Evolutionary conservation across 2,888 invertebrate genomes (phyloP).

Genomic region (Meloe dianella): DNA sequence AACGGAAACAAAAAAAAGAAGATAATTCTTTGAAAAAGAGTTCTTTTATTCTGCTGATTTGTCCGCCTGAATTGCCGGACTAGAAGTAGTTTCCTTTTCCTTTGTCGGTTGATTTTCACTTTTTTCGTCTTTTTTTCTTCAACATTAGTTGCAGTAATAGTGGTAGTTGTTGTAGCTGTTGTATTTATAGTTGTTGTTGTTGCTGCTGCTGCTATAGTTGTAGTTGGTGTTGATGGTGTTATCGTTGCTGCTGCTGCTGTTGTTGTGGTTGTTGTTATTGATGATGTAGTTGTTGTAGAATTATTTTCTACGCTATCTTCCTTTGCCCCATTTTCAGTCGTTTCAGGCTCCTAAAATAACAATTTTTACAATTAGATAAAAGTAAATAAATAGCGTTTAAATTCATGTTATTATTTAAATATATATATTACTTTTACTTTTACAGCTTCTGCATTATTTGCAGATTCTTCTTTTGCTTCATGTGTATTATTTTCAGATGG

Average conservation of each 20-base stretch:
- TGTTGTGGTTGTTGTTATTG: conserved; percentile 39
- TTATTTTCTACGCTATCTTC: conserved; percentile 51
- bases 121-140: conserved; percentile 49
- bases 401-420: too few species aligned
- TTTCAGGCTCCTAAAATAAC: conserved; percentile 43
- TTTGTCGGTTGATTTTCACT: conserved; percentile 45
- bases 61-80: conserved; percentile 47
- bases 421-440: conserved; percentile 44
- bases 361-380: conserved; percentile 15
- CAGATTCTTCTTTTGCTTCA: conserved; percentile 51
- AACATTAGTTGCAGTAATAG: conserved; percentile 36
- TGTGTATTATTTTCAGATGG: conserved; percentile 50
- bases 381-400: too few species aligned
- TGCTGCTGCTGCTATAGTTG: not conserved
- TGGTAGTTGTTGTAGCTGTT: conserved; percentile 30
- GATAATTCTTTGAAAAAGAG: conserved; percentile 36
- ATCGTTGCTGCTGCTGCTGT: conserved; percentile 37
- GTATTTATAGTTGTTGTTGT: conserved; percentile 35
- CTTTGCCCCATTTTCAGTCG: conserved; percentile 57
- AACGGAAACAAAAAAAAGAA: conserved; percentile 38
- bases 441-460: conserved; percentile 52
- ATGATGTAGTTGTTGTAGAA: conserved; percentile 33
- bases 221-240: not conserved
- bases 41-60: conserved; percentile 53
- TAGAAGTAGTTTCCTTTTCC: conserved; percentile 43